phyloP scores from a whole-genome alignment of 2,113 vertebrate species.

The Podilymbus podiceps region DNA sequence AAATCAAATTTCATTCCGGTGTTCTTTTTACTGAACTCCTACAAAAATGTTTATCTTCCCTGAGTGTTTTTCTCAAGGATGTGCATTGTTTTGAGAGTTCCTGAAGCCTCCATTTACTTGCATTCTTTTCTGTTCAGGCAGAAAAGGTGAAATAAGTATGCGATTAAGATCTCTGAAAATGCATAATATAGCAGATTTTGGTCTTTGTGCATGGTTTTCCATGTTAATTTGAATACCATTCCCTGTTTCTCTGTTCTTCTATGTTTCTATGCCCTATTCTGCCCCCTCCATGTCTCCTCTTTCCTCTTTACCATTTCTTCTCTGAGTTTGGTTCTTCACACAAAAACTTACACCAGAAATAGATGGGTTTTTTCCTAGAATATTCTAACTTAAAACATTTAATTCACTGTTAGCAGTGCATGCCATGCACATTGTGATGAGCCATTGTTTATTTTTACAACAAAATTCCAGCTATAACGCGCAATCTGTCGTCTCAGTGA shows the following conservation, averaged over 20 bases:
- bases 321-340: neutral
- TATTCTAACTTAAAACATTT: neutral
- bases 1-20: neutral
- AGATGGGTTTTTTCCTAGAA: neutral
- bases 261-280: neutral
- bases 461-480: neutral
- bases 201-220: neutral
- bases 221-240: neutral
- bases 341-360: neutral
- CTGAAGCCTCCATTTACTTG: neutral
- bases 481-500: slow-evolving; percentile 26
- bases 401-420: neutral
- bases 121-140: neutral
- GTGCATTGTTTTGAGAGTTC: neutral
- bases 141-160: neutral
- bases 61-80: neutral
- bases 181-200: neutral
- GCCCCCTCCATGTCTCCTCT: neutral
- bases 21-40: neutral
- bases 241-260: neutral
- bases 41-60: neutral
- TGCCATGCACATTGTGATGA: neutral
- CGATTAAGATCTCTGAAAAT: neutral
- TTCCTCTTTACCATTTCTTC: neutral
- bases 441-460: slow-evolving; percentile 54